Base-by-base conservation (phyloP, 1,140 invertebrate genomes). In the Macrobrachium nipponense region DNA sequence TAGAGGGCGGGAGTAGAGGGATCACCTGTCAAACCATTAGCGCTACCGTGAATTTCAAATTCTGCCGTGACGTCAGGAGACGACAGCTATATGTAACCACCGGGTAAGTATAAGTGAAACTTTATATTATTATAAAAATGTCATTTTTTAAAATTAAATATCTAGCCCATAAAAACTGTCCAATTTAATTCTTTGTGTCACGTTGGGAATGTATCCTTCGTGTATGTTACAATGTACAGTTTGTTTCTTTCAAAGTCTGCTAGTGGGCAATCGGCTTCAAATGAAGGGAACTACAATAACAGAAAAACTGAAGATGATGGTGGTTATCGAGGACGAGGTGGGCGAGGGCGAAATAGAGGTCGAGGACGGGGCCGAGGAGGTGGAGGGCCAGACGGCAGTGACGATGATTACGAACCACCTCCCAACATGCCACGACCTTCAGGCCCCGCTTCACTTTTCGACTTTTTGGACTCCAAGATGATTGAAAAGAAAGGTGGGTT, bases 391-490 rank as follows among this genome's bases (percentile, higher is more conserved):
- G 88, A 89, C 59, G 89, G 89, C 66, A 90, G 91, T 27, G 91
- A 91, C 23, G 91, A 91, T 58, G 89, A 90, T 43, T 89, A 89
- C 58, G 87, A 84, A 70, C 90, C 76, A n/a, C 89, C 87, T 51
- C 90, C 93, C 27, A 97, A 66, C 58, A 85, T 85, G 82, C 82
- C 82, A 10, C 72, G 96, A 91, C 96, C 96, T 5, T 95, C 95
- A 80, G 96, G 95, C 23, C 96, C 95, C 90, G 94, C 96, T 1
- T 97, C 96, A 0, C 91, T 97, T 3, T 97, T 97, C 92, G 96
- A 96, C 91, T 98, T 97, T 90, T 92, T 97, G 7, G 95, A 96
- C 90, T 94, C 95, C 89, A 96, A 96, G 92, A 82, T 87, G 83
- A 80, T 62, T 62, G 76, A 86, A 51, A 86, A 86, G 83, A 86